A percentile compares a stretch with the other conserved stretches of the same genome.
Conservation (phyloP, 2,888 invertebrate genomes). For the Plebejus melissa region DNA sequence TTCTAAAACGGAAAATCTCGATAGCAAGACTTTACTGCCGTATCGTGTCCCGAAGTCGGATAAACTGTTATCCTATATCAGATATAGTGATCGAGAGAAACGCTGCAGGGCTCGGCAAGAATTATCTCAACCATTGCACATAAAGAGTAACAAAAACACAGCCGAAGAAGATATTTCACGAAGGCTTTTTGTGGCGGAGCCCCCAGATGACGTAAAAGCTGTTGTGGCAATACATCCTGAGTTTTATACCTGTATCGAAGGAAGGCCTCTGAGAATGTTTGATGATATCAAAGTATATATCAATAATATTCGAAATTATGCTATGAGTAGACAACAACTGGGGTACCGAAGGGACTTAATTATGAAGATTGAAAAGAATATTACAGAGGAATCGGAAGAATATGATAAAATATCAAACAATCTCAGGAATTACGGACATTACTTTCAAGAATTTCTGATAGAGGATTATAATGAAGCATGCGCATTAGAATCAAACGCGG, state of each 20-base stretch:
- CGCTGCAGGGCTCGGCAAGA: conserved; percentile 51
- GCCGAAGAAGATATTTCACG: conserved; percentile 75
- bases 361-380: conserved; percentile 59
- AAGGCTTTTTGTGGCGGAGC: conserved; percentile 77
- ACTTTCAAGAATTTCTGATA: conserved; percentile 68
- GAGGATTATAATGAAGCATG: conserved; percentile 71
- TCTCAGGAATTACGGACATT: conserved; percentile 61
- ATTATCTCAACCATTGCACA: conserved; percentile 54
- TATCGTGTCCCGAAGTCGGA: conserved; percentile 65
- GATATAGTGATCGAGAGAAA: conserved; percentile 65
- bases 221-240: conserved; percentile 83
- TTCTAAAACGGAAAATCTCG: conserved; percentile 38
- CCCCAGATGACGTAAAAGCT: conserved; percentile 75
- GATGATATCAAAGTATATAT: conserved; percentile 80
- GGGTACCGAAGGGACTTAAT: conserved; percentile 66
- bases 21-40: conserved; percentile 48
- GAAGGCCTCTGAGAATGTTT: conserved; percentile 78
- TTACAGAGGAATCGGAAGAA: conserved; percentile 54
- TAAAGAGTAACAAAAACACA: conserved; percentile 68
- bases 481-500: conserved; percentile 53
- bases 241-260: conserved; percentile 81
- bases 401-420: conserved; percentile 54
- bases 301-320: conserved; percentile 69
- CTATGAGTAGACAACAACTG: conserved; percentile 72
- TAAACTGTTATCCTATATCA: conserved; percentile 67